Evolutionary conservation across 2,797 vertebrate species (phyloP).

Genomic region (Artibeus jamaicensis): DNA sequence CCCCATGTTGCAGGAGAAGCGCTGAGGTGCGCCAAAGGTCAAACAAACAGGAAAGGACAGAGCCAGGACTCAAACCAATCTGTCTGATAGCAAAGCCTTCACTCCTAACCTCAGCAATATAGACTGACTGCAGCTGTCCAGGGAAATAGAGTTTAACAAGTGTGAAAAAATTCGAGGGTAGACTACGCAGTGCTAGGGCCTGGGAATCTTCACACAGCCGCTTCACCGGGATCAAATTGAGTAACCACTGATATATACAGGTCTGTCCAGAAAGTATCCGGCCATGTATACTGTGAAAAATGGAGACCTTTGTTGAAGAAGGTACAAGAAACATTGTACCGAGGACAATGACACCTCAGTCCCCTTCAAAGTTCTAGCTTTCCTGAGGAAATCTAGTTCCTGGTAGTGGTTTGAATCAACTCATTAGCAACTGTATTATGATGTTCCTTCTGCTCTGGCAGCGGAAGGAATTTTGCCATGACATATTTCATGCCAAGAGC

Average conservation of each 20-base stretch:
- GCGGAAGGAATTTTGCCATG: background rate
- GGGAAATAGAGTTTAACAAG: background rate
- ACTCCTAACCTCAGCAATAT: background rate
- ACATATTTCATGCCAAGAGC: background rate
- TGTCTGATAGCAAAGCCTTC: background rate
- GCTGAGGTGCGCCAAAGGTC: background rate
- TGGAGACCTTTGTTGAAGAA: background rate
- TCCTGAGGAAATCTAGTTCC: background rate
- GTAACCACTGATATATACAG: background rate
- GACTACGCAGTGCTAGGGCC: background rate
- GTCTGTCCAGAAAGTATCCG: background rate
- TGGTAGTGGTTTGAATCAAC: background rate
- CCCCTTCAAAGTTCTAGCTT: background rate
- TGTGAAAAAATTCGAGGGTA: background rate
- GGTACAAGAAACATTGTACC: background rate
- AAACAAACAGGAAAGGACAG: background rate
- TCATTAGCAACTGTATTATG: background rate
- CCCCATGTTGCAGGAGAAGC: background rate
- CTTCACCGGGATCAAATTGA: background rate
- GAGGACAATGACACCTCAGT: background rate
- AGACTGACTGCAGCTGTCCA: background rate
- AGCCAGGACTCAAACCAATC: background rate
- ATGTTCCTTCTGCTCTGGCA: background rate
- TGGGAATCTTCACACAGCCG: background rate
- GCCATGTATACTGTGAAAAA: background rate